Base-by-base conservation (phyloP, 1,140 invertebrate genomes). In the Camponotus vicinus region DNA sequence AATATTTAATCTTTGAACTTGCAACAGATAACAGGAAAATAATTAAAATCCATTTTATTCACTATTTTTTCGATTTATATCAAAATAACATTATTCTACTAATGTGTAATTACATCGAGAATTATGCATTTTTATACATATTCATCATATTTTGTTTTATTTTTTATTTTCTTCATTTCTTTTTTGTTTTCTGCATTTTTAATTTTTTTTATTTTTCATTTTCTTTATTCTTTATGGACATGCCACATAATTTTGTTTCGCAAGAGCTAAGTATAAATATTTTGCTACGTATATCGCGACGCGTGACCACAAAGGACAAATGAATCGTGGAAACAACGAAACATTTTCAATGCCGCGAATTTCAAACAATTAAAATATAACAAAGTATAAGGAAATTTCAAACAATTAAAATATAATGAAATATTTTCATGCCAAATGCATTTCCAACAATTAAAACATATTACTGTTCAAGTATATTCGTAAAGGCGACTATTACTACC, bases 1-100 rank as follows among this genome's bases (percentile, higher is more conserved):
- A 32, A 21, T 9, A 34, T 8, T 15, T 45, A 82, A 82, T 71
- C 13, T 37, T 15, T 61, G 2, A 37, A 63, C 32, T 83, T 83
- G 42, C 69, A 27, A 45, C 7, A 83, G 27, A 61, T 27, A 57
- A 34, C 15, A 21, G 52, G 7, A 66, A 59, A 71, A 73, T 27
- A 27, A 27, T 27, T 27, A 27, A 27, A 27, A 59, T 32, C 21
- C 70, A 80, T 34, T 80, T 57, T 57, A 18, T 21, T 32, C 6
- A 27, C 61, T 73, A 71, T 80, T 80, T 80, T 18, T 57, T 3
- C 9, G 40, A 61, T 73, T 82, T 6, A 7, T n/a, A 37, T 2
- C 4, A 37, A 4, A 21, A 9, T 7, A 61, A 82, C 37, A 70
- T 27, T 27, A 27, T 27, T 27, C 27, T 27, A 27, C 27, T 27